Conservation (phyloP, 2,113 vertebrate genomes). For the Hepsetus odoe region DNA sequence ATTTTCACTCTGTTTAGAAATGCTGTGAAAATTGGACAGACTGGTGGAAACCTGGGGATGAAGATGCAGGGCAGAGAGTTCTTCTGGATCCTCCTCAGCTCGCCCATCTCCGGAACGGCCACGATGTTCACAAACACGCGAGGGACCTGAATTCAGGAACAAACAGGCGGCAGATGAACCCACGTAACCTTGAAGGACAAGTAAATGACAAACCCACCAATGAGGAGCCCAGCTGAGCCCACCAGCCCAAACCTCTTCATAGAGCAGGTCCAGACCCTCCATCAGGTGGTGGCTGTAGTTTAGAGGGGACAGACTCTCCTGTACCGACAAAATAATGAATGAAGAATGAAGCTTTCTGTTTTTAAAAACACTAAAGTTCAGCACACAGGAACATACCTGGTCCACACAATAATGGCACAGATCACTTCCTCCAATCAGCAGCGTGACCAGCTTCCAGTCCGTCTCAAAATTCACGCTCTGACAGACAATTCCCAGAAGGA, state of each 20-base stretch:
- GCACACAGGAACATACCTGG: conserved; percentile 71
- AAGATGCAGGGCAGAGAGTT: conserved; percentile 72
- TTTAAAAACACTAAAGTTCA: neutral
- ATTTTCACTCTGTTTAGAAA: neutral
- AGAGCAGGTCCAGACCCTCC: conserved; percentile 82
- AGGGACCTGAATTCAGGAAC: conserved; percentile 77
- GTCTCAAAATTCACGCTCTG: conserved; percentile 83
- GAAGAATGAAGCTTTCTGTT: too few relatives aligned
- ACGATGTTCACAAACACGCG: conserved; percentile 84
- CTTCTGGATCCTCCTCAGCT: conserved; percentile 69
- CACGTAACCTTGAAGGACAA: neutral
- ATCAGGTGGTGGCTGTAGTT: conserved; percentile 80
- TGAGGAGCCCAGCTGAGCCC: neutral
- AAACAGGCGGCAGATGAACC: neutral
- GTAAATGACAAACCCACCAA: neutral
- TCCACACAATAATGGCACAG: conserved; percentile 86
- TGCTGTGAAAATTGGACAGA: neutral
- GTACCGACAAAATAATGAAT: conserved; percentile 37
- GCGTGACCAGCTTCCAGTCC: conserved; percentile 92
- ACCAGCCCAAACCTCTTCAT: conserved; percentile 77
- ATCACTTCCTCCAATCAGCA: conserved; percentile 84
- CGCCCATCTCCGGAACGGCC: conserved; percentile 78
- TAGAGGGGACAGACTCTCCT: conserved; percentile 76
- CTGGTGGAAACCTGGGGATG: conserved; percentile 75
- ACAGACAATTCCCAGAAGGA: too few relatives aligned